Conservation (phyloP, 2,113 vertebrate species). For the Saimiri boliviensis region DNA sequence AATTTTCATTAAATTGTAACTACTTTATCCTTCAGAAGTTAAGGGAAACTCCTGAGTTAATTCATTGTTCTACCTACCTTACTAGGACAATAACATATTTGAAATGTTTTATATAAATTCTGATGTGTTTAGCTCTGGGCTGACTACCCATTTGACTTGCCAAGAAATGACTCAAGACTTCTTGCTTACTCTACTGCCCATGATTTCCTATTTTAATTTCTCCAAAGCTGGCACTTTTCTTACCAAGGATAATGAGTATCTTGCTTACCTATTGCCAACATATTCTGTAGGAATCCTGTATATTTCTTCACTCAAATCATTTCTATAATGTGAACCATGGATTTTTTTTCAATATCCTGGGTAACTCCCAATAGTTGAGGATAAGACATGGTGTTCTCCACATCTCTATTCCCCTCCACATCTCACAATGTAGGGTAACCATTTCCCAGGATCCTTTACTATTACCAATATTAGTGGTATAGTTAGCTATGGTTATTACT, state of each 20-base stretch:
- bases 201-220: background rate
- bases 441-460: background rate
- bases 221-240: background rate
- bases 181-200: background rate
- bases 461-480: background rate
- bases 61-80: background rate
- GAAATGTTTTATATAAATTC: background rate
- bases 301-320: background rate
- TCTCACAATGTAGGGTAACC: background rate
- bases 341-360: background rate
- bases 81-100: background rate
- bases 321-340: background rate
- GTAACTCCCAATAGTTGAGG: background rate
- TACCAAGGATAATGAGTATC: background rate
- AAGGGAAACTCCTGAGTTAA: background rate
- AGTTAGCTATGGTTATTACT: background rate
- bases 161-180: background rate
- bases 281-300: background rate
- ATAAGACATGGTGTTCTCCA: background rate
- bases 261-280: background rate
- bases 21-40: background rate
- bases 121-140: background rate
- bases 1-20: background rate
- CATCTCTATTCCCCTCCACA: background rate
- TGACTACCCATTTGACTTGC: background rate